phyloP scores from a whole-genome alignment of 1,140 invertebrate species.

The Drosophila lowei region DNA sequence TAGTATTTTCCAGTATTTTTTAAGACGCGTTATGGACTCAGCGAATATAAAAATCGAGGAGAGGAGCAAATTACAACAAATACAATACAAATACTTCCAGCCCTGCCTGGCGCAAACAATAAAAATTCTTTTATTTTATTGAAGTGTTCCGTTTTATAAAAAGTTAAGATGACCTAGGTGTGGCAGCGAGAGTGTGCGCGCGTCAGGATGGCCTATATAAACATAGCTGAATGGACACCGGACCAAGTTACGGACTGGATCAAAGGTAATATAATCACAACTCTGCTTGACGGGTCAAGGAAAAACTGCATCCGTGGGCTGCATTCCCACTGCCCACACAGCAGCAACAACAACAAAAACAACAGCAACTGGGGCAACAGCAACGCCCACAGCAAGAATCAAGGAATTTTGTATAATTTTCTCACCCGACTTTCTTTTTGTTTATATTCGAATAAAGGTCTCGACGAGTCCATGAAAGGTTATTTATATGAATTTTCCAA shows the following conservation, averaged over 20 bases:
- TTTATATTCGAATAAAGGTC: conserved; percentile 84
- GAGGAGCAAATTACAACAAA: too few relatives aligned
- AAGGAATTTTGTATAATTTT: conserved; percentile 35
- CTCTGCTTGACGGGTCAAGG: conserved; percentile 68
- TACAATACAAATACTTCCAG: too few relatives aligned
- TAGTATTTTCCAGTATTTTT: too few relatives aligned
- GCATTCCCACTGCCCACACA: conserved; percentile 43
- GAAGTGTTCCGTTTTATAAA: too few relatives aligned
- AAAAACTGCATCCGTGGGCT: conserved; percentile 67
- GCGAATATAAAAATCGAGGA: too few relatives aligned
- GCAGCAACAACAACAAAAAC: conserved; percentile 26
- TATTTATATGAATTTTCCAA: conserved; percentile 93
- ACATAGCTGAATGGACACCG: conserved; percentile 96
- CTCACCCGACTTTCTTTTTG: conserved; percentile 16
- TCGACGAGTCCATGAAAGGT: conserved; percentile 91
- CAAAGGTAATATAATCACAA: conserved; percentile 86
- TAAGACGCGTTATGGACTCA: too few relatives aligned
- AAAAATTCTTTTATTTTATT: too few relatives aligned
- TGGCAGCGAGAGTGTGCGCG: too few relatives aligned
- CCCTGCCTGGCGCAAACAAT: too few relatives aligned
- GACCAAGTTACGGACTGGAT: conserved; percentile 97
- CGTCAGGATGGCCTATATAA: conserved; percentile 90
- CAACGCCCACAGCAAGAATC: conserved; percentile 32
- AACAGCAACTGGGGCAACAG: not conserved
- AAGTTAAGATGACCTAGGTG: too few relatives aligned